Base-by-base conservation (phyloP, 2,888 invertebrate species). In the Scrobipalpa costella region DNA sequence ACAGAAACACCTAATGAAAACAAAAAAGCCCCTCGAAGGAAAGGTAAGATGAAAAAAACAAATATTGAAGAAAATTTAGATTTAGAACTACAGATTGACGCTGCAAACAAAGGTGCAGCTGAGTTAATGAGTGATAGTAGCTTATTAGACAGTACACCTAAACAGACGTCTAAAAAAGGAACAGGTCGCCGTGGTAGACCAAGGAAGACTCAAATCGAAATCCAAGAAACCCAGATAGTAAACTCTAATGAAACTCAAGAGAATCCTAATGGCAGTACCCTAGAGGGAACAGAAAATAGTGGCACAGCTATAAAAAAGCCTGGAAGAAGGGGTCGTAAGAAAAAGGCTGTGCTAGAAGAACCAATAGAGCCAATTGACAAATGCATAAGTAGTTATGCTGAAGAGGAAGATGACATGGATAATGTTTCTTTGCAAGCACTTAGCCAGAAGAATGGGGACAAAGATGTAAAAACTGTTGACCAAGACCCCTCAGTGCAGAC, bases 281-380 rank as follows among this genome's bases (percentile, higher is more conserved):
- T 6, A 13, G 21, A 52, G 7, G 50, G 13, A 6, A 13, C n/a
- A 7, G n/a, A n/a, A n/a, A n/a, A 13, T 13, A 13, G 21, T 27
- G 21, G n/a, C n/a, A 57, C n/a, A 57, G 15, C 40, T 57, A 69
- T 61, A 69, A 63, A 40, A 58, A 8, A 11, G 17, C 47, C 61
- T 59, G 67, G 62, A 57, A 75, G 69, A 63, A 66, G 71, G 57
- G 72, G 70, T 8, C 33, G 34, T 13, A 11, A 73, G 68, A 61
- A 63, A 59, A 63, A 65, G 21, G 33, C 61, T 36, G 15, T 36
- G 7, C 2, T n/a, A 13, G 8, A 34, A 34, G 8, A 55, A 5
- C 33, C 55, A 57, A 11, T n/a, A 33, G 15, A 57, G 8, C 5
- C 36, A 15, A 36, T 15, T 57, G 34, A 57, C 7, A 7, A 50